Base-by-base conservation (phyloP, 2,113 vertebrate genomes). In the Microcebus jonahi region DNA sequence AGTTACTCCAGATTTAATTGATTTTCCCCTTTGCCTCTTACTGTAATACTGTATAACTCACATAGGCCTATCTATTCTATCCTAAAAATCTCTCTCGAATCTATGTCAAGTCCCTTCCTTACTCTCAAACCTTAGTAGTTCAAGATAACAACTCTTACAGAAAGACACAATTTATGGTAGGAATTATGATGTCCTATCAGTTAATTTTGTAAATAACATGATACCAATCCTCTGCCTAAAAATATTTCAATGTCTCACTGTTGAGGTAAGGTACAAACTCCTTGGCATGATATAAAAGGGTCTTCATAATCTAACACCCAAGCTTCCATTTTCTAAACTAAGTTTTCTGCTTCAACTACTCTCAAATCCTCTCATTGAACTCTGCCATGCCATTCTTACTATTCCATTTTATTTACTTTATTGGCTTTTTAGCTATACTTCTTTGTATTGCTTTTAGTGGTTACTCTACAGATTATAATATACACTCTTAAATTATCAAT, bases 121-220 rank as follows among this genome's bases (percentile, higher is more conserved):
- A n/a, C 42, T 27, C 73, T 91, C 81, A 70, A 95, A 91, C 42
- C 29, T 50, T 21, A 91, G 42, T 63, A 91, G 39, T 71, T 95
- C 71, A 90, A 77, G 25, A 59, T 42, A 70, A 50, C 14, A 80
- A 15, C 53, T 73, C 45, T n/a, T 63, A 79, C 1, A 77, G 20
- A 50, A 91, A 85, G 27, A 91, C 34, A 75, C 8, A 67, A 67
- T 82, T 80, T 81, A 88, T 20, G 18, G 34, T 71, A 93, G 17
- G 20, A 92, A n/a, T 39, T 50, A 31, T 2, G 53, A 65, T 17
- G n/a, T 61, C 27, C 53, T 79, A 20, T 61, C n/a, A 42, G 31
- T 70, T 59, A 87, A 61, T 94, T 88, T 25, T 88, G 25, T 50
- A 70, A 88, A 61, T 70, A 61, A 15, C 53, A 70, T 48, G 17